A percentile compares a stretch with the other conserved stretches of the same genome.
Evolutionary conservation across 2,888 invertebrate genomes (phyloP).

Genomic region (Tinea trinotella): DNA sequence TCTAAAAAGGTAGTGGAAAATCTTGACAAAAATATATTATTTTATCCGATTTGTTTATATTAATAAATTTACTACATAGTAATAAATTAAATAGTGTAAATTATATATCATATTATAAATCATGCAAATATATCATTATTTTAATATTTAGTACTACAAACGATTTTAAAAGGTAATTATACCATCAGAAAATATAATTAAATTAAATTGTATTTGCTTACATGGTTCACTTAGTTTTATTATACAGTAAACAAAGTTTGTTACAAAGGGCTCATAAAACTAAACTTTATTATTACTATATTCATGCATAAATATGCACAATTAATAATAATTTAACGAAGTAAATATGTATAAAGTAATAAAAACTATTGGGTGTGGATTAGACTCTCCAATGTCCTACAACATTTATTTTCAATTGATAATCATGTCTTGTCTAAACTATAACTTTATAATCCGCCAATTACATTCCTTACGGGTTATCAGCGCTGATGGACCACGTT

Average conservation of each 20-base stretch:
- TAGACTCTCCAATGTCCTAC: not conserved
- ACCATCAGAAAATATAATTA: not conserved
- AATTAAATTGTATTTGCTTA: not conserved
- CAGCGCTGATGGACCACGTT: no score
- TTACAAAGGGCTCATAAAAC: not conserved
- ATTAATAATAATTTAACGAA: not conserved
- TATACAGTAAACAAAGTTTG: not conserved
- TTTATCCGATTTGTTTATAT: no score
- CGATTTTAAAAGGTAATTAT: not conserved
- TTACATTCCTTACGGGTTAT: no score
- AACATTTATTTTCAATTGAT: no score
- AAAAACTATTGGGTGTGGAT: not conserved
- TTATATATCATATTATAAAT: no score
- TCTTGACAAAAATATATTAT: not conserved
- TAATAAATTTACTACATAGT: no score
- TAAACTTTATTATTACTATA: not conserved
- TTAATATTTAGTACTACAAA: no score
- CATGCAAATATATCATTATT: no score
- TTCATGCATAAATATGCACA: not conserved
- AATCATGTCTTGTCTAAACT: no score
- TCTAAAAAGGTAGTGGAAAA: not conserved
- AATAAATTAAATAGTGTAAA: no score
- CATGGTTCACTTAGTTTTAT: not conserved
- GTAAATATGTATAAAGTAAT: conserved; percentile 4
- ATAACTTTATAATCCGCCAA: no score